Conservation (phyloP, 2,888 invertebrate genomes). For the Eupsilia transversa region DNA sequence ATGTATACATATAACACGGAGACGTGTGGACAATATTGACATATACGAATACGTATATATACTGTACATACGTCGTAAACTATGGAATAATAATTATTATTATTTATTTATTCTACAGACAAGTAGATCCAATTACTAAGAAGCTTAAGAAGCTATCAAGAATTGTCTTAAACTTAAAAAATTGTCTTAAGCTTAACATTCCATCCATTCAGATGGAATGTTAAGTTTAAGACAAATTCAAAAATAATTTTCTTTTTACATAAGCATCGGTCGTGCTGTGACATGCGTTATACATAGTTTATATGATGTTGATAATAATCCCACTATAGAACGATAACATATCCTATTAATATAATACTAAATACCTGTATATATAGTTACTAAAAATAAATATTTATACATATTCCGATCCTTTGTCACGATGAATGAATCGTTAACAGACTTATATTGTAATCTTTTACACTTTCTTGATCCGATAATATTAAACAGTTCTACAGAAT, state of each 20-base stretch:
- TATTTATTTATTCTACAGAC: no score
- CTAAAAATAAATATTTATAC: not conserved
- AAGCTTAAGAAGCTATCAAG: no score
- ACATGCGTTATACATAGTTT: not conserved
- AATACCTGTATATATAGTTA: not conserved
- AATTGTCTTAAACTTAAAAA: no score
- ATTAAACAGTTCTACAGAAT: not conserved
- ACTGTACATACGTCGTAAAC: conserved; percentile 8
- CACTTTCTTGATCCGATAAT: not conserved
- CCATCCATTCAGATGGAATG: no score
- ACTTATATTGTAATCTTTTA: not conserved
- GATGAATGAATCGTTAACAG: not conserved
- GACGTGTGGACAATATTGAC: not conserved
- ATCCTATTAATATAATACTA: not conserved
- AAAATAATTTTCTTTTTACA: not conserved
- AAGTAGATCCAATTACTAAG: no score
- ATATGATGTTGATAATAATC: not conserved
- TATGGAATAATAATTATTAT: no score
- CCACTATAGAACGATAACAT: no score
- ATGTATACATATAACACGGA: not conserved
- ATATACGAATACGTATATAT: conserved; percentile 22
- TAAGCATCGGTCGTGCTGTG: not conserved
- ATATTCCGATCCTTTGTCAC: not conserved
- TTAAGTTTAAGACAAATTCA: not conserved
- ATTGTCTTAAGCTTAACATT: no score